Percentiles rank a stretch among this genome's conserved stretches.
Conservation (phyloP, 2,797 vertebrate genomes). For the Pangasius larnaudii region DNA sequence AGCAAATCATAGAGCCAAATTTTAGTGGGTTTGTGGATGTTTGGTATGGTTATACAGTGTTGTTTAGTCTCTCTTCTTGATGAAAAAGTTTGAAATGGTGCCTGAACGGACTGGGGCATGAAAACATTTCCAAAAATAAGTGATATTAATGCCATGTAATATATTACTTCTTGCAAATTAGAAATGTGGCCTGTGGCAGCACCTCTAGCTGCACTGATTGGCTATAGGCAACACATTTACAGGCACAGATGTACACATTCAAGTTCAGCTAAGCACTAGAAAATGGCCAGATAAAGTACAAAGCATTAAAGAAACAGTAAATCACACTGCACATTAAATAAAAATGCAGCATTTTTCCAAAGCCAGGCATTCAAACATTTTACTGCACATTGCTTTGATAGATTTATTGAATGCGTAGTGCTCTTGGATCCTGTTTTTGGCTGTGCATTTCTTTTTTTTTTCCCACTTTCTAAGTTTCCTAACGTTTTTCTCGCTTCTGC, state of each 20-base stretch:
- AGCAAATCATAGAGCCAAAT: conserved; percentile 3
- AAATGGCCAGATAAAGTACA: not conserved
- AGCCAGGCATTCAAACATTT: not conserved
- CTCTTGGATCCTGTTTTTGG: not conserved
- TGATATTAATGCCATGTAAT: not conserved
- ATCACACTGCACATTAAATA: not conserved
- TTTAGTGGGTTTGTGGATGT: not conserved
- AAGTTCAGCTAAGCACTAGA: not conserved
- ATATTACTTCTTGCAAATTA: conserved; percentile 2
- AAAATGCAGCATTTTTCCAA: not conserved
- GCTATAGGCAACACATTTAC: not conserved
- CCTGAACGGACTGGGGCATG: not conserved
- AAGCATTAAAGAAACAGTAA: not conserved
- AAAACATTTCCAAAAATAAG: conserved; percentile 8
- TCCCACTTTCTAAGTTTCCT: not conserved
- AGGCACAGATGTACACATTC: not conserved
- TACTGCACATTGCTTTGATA: not conserved
- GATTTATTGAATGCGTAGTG: not conserved
- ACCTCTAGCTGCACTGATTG: not conserved
- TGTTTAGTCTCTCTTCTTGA: conserved; percentile 11
- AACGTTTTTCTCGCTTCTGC: not conserved
- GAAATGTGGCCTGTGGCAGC: not conserved
- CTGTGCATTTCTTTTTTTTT: not conserved
- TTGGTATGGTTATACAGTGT: not conserved
- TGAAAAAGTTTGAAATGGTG: not conserved